These are phyloP conservation scores for Pituophis catenifer DNA, from an alignment of 2,113 vertebrate species.

Conservation along the genomic window DNA sequence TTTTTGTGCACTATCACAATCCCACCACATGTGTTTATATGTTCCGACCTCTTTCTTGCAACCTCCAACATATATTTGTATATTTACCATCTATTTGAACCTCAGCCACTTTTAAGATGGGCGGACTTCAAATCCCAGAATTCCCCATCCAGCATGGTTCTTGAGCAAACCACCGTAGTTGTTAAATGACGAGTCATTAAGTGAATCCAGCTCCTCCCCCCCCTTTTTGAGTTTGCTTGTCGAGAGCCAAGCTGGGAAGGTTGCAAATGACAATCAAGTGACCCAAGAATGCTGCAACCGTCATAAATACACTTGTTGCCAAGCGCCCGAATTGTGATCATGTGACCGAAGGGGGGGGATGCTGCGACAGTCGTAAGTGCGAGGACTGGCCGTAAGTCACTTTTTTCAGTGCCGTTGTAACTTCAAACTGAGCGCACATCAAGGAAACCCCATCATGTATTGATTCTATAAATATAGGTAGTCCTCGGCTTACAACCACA, in stretches of 20 bases:
- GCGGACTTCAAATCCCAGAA: neutral
- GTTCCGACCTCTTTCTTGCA: too few relatives aligned
- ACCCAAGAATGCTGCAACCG: neutral
- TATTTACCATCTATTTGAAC: too few relatives aligned
- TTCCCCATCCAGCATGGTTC: neutral
- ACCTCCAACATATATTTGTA: too few relatives aligned
- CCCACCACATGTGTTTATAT: too few relatives aligned
- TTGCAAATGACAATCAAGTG: too few relatives aligned
- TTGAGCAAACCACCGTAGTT: neutral
- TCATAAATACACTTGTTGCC: neutral
- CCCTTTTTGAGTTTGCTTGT: neutral
- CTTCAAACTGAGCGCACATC: neutral
- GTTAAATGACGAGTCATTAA: too few relatives aligned
- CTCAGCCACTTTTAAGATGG: neutral
- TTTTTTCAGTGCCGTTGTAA: neutral
- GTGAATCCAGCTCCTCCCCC: too few relatives aligned
- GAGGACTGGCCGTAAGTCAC: neutral
- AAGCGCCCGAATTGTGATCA: neutral
- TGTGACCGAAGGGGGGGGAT: neutral
- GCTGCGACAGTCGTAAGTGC: too few relatives aligned
- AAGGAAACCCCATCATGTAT: neutral
- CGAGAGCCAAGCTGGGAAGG: neutral
- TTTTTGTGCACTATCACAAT: too few relatives aligned
- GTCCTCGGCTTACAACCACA: too few relatives aligned
- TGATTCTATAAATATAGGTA: neutral